A percentile compares a stretch with the other conserved stretches of the same genome.
These are phyloP conservation scores for Gerris lacustris DNA, from an alignment of 2,888 invertebrate genomes.

Conservation along the genomic window DNA sequence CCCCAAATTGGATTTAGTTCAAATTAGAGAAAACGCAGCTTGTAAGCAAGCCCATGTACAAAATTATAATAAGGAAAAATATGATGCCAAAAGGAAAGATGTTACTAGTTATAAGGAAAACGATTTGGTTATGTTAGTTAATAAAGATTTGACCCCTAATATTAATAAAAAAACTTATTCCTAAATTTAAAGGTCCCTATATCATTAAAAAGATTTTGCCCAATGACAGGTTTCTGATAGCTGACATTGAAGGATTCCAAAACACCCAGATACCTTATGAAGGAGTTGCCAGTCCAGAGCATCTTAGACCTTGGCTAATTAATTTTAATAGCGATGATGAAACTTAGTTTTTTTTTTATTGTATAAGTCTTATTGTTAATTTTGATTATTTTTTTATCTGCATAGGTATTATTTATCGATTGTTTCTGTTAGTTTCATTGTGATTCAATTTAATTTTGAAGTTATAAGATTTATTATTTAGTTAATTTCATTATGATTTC, in stretches of 20 bases:
- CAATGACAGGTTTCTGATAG: conserved; percentile 27
- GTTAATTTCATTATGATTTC: too few species aligned
- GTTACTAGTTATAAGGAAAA: conserved; percentile 10
- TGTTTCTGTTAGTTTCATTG: too few species aligned
- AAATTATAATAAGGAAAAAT: conserved; percentile 2
- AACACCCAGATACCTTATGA: conserved; percentile 2
- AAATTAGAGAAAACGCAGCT: background rate
- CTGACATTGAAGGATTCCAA: conserved; percentile 24
- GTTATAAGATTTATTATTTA: too few species aligned
- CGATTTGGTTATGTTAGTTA: conserved; percentile 26
- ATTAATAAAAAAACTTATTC: conserved; percentile 26
- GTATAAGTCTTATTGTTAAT: background rate
- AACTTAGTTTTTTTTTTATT: background rate
- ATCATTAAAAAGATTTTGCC: conserved; percentile 22
- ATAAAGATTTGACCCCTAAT: conserved; percentile 26
- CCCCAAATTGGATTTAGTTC: background rate
- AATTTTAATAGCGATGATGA: background rate
- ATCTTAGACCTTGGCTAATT: conserved; percentile 8
- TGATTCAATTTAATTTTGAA: too few species aligned
- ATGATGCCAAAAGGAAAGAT: conserved; percentile 9
- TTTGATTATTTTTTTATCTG: background rate
- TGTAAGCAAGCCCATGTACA: conserved; percentile 6
- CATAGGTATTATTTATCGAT: too few species aligned
- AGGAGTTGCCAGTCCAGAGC: conserved; percentile 10
- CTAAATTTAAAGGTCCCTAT: conserved; percentile 28